A percentile compares a stretch with the other conserved stretches of the same genome.
Evolutionary conservation across 1,140 invertebrate genomes (phyloP).

Genomic region (Thaumatotibia leucotreta): DNA sequence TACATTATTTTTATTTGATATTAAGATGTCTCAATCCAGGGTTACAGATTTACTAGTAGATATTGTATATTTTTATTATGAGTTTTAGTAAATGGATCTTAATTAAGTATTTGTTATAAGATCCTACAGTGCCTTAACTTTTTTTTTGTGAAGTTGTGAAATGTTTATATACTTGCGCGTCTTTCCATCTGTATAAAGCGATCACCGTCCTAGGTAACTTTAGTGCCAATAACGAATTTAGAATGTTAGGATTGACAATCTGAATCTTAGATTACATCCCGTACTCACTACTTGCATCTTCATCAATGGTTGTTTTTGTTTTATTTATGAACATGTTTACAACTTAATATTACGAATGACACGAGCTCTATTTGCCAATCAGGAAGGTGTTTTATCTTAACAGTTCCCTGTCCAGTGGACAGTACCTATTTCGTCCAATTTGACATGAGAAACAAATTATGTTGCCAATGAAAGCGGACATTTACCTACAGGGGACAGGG

Average conservation of each 20-base stretch:
- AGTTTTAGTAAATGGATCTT: background rate
- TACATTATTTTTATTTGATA: background rate
- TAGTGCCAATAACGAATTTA: conserved; percentile 40
- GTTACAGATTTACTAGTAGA: background rate
- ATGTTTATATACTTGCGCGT: background rate
- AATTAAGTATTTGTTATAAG: background rate
- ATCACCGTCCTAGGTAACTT: conserved; percentile 46
- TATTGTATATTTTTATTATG: conserved; percentile 8
- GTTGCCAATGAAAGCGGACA: too few relatives aligned
- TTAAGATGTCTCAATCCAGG: background rate
- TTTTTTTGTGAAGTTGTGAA: background rate
- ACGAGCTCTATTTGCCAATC: too few relatives aligned
- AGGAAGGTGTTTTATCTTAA: too few relatives aligned
- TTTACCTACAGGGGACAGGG: too few relatives aligned
- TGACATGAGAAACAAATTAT: too few relatives aligned
- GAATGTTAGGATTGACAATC: background rate
- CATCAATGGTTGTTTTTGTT: background rate
- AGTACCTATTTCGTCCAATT: too few relatives aligned
- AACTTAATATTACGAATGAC: too few relatives aligned
- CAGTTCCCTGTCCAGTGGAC: too few relatives aligned
- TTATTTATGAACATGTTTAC: too few relatives aligned
- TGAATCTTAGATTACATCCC: background rate
- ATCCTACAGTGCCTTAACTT: conserved; percentile 14
- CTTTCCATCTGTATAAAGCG: background rate
- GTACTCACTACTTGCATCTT: background rate